phyloP scores from a whole-genome alignment of 2,113 vertebrate species.

The Solenodon paradoxus region DNA sequence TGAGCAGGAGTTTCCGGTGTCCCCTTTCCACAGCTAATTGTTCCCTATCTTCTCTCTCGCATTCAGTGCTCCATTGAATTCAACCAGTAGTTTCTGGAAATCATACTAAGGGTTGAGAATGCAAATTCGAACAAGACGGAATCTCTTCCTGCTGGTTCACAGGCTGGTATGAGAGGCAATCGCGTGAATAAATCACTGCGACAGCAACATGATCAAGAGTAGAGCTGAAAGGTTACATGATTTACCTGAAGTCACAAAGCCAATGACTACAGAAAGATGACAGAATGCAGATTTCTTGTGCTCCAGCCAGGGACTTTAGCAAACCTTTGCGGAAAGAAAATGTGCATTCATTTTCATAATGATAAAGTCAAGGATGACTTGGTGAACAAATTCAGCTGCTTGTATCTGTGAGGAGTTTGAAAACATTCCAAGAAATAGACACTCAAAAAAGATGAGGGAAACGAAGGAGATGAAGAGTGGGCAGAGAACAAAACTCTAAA shows the following conservation, averaged over 20 bases:
- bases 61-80: neutral
- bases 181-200: neutral
- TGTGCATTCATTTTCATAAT: neutral
- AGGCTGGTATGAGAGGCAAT: neutral
- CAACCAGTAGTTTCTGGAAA: neutral
- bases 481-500: neutral
- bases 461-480: neutral
- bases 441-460: rapidly evolving
- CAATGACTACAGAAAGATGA: neutral
- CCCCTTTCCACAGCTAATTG: neutral
- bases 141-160: neutral
- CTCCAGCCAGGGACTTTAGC: neutral
- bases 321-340: neutral
- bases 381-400: neutral
- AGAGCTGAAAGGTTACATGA: neutral
- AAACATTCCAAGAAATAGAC: neutral
- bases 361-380: neutral
- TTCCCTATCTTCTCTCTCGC: neutral
- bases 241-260: neutral
- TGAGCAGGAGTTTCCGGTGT: neutral
- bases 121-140: neutral
- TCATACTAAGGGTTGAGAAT: neutral
- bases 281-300: neutral
- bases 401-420: neutral
- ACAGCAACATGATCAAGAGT: neutral